A percentile compares a stretch with the other conserved stretches of the same genome.
Evolutionary conservation across 1,140 invertebrate species (phyloP).

Genomic region (Melitaea cinxia): DNA sequence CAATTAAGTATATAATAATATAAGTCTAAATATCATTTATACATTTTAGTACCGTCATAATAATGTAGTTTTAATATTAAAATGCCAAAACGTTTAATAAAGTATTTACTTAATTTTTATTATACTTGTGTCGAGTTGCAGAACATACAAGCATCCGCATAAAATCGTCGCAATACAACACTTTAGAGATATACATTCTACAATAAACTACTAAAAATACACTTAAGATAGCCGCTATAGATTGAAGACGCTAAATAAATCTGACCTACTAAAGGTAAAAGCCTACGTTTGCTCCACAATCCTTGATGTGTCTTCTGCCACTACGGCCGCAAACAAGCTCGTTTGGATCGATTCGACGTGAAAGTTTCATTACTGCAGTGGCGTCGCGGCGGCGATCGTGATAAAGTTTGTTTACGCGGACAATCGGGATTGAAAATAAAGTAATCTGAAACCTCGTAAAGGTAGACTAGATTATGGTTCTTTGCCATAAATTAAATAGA

Average conservation of each 20-base stretch:
- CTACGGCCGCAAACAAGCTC: slow-evolving; percentile 24
- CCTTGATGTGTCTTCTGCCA: slow-evolving; percentile 8
- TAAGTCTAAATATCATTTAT: too few relatives aligned
- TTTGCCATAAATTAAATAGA: too few relatives aligned
- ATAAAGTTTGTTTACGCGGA: slow-evolving; percentile 26
- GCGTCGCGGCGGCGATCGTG: slow-evolving; percentile 25
- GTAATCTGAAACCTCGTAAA: slow-evolving; percentile 3
- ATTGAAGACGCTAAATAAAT: slow-evolving; percentile 1
- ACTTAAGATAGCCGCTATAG: background rate
- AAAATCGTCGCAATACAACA: too few relatives aligned
- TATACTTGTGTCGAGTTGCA: too few relatives aligned
- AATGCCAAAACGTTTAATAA: too few relatives aligned
- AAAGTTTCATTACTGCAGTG: slow-evolving; percentile 32
- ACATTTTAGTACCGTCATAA: too few relatives aligned
- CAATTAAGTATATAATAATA: too few relatives aligned
- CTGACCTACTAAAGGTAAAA: background rate
- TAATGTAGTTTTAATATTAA: too few relatives aligned
- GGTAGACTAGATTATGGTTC: background rate
- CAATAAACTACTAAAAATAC: too few relatives aligned
- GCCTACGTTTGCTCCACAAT: slow-evolving; percentile 5
- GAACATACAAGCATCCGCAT: too few relatives aligned
- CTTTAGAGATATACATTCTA: too few relatives aligned
- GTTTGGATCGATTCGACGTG: slow-evolving; percentile 28
- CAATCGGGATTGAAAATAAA: slow-evolving; percentile 12
- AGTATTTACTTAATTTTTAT: too few relatives aligned